A percentile compares a stretch with the other conserved stretches of the same genome.
phyloP scores from a whole-genome alignment of 2,888 invertebrate species.

The Drosophila pseudotalamancana region DNA sequence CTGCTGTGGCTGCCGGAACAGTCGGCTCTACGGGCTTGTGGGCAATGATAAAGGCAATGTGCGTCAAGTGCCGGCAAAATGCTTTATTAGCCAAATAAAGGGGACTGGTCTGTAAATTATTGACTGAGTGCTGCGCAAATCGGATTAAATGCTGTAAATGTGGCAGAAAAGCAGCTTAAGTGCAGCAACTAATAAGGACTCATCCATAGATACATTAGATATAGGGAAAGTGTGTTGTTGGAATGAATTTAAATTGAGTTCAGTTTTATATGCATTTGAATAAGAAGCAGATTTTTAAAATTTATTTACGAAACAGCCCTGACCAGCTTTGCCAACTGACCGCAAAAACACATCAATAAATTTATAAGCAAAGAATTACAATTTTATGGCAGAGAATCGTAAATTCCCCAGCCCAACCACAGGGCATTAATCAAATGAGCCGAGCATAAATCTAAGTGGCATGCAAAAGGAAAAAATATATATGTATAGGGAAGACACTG shows the following conservation, averaged over 20 bases:
- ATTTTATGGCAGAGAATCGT: slow-evolving; percentile 43
- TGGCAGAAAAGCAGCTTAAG: neutral
- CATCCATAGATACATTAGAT: neutral
- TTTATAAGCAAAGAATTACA: slow-evolving; percentile 27
- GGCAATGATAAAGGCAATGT: slow-evolving; percentile 13
- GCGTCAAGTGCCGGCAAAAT: slow-evolving; percentile 20
- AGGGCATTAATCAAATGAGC: slow-evolving; percentile 68
- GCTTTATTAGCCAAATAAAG: slow-evolving; percentile 26
- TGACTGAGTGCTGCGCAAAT: slow-evolving; percentile 1
- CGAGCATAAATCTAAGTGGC: slow-evolving; percentile 62
- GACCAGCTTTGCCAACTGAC: slow-evolving; percentile 33
- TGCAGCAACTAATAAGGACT: neutral
- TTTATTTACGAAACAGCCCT: slow-evolving; percentile 27
- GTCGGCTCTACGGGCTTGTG: slow-evolving; percentile 23
- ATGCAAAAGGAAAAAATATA: slow-evolving; percentile 23
- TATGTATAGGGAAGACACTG: slow-evolving; percentile 12
- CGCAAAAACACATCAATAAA: slow-evolving; percentile 42
- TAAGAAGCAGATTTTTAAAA: slow-evolving; percentile 3
- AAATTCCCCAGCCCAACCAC: slow-evolving; percentile 39
- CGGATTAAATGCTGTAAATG: slow-evolving; percentile 10
- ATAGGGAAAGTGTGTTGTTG: neutral
- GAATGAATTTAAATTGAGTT: too few species aligned
- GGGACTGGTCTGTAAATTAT: neutral
- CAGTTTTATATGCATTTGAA: too few species aligned
- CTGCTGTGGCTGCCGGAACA: slow-evolving; percentile 16